Conservation (phyloP, 2,888 invertebrate species). For the Leptopterna dolabrata region DNA sequence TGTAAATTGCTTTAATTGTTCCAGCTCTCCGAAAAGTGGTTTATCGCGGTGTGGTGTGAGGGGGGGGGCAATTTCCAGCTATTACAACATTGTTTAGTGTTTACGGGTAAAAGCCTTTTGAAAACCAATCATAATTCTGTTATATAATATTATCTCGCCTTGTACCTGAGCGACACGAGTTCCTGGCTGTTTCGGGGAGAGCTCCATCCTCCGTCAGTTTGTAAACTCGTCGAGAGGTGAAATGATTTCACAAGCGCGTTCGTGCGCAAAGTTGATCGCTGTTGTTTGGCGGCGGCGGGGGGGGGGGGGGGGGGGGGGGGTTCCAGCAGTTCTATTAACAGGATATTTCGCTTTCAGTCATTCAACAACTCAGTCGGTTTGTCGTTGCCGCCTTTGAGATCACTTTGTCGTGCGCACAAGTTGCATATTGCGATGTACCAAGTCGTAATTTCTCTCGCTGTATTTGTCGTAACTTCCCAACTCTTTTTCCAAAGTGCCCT, state of each 20-base stretch:
- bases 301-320: no score
- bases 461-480: no score
- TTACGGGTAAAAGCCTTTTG: slow-evolving; percentile 15
- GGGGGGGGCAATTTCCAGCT: background rate
- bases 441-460: no score
- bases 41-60: no score
- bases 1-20: slow-evolving; percentile 12
- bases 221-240: background rate
- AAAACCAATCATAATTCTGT: slow-evolving; percentile 6
- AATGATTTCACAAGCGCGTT: background rate
- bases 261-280: background rate
- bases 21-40: background rate
- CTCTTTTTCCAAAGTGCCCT: no score
- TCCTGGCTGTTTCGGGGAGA: background rate
- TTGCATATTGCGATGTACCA: no score
- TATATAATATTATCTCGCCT: slow-evolving; percentile 15
- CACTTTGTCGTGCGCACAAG: no score
- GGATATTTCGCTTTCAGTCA: no score
- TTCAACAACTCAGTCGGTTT: no score
- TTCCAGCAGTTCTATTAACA: no score
- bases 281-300: no score
- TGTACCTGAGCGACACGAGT: background rate
- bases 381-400: no score
- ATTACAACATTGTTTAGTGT: slow-evolving; percentile 12
- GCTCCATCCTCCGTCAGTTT: background rate